Evolutionary conservation across 53 echinoderm and acorn worm genomes (phyloP).

Genomic region (Henricia sp.): DNA sequence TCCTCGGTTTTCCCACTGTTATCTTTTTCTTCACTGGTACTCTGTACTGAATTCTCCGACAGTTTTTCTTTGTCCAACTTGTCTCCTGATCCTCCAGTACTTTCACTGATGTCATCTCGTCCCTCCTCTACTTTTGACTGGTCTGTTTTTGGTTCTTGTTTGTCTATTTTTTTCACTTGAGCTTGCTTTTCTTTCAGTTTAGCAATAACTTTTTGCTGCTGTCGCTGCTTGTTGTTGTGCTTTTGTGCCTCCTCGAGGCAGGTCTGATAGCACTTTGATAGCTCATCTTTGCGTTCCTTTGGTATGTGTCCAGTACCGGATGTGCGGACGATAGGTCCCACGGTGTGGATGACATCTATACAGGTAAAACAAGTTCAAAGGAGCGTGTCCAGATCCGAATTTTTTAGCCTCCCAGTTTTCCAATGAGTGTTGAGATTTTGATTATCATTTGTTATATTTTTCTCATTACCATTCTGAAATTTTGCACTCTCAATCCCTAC

Average conservation of each 20-base stretch:
- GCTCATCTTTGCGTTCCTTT: slow-evolving; percentile 6
- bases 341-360: slow-evolving; percentile 91
- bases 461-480: too few relatives aligned
- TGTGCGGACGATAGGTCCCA: slow-evolving; percentile 78
- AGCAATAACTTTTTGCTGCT: neutral
- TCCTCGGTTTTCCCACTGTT: too few relatives aligned
- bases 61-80: neutral
- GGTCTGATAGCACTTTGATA: slow-evolving; percentile 75
- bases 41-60: neutral
- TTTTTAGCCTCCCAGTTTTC: too few relatives aligned
- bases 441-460: too few relatives aligned
- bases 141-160: slow-evolving; percentile 10
- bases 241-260: slow-evolving; percentile 71
- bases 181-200: neutral
- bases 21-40: neutral
- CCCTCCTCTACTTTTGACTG: neutral
- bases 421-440: too few relatives aligned
- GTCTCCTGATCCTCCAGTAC: slow-evolving; percentile 10
- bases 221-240: slow-evolving; percentile 72
- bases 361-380: neutral
- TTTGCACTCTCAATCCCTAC: too few relatives aligned
- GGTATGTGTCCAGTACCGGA: slow-evolving; percentile 2
- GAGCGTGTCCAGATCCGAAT: too few relatives aligned
- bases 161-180: neutral
- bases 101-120: neutral